A percentile compares a stretch with the other conserved stretches of the same genome.
Conservation (phyloP, 2,113 vertebrate genomes). For the Pelodiscus sinensis region DNA sequence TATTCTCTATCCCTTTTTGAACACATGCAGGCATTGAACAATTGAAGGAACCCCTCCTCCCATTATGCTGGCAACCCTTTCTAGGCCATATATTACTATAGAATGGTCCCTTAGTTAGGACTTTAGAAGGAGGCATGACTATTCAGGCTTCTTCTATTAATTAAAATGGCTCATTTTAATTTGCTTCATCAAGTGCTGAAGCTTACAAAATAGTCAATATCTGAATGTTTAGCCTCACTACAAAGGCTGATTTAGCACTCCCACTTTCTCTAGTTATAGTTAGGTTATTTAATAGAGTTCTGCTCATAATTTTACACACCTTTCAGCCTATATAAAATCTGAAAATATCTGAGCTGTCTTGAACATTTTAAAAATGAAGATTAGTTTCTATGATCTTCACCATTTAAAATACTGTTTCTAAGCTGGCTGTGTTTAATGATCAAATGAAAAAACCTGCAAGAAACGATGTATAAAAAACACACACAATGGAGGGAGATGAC, state of each 20-base stretch:
- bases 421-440: slow-evolving; percentile 48
- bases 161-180: background rate
- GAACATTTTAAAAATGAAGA: slow-evolving; percentile 47
- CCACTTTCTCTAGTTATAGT: slow-evolving; percentile 35
- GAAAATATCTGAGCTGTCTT: background rate
- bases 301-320: background rate
- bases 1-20: no score
- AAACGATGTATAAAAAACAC: background rate
- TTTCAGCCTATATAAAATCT: background rate
- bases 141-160: background rate
- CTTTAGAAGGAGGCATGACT: background rate
- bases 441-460: background rate
- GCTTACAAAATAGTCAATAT: slow-evolving; percentile 41
- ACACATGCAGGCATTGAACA: background rate
- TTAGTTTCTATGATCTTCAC: slow-evolving; percentile 58
- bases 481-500: background rate
- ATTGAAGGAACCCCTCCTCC: no score
- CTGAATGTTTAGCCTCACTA: slow-evolving; percentile 1
- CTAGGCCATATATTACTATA: background rate
- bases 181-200: slow-evolving; percentile 12
- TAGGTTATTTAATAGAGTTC: background rate
- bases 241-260: slow-evolving; percentile 32
- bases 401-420: slow-evolving; percentile 60
- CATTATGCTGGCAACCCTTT: background rate
- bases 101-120: background rate